Evolutionary conservation across 2,113 vertebrate genomes (phyloP).

Genomic region (Recurvirostra avosetta): DNA sequence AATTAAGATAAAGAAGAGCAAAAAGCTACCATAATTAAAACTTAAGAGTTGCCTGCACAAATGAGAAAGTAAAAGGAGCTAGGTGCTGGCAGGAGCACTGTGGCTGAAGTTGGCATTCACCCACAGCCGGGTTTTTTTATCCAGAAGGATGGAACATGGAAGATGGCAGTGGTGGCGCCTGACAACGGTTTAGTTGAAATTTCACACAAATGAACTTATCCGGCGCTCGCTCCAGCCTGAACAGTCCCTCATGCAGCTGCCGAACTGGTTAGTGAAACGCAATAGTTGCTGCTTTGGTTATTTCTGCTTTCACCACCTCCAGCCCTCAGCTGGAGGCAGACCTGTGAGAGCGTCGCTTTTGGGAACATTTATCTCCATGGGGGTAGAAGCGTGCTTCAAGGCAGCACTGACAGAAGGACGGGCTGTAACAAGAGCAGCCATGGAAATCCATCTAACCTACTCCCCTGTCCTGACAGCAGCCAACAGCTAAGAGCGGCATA

Average conservation of each 20-base stretch:
- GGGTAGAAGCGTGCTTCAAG: neutral
- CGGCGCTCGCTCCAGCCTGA: neutral
- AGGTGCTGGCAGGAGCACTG: neutral
- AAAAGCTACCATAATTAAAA: conserved; percentile 55
- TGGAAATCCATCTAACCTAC: neutral
- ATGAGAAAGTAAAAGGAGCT: neutral
- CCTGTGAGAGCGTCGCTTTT: neutral
- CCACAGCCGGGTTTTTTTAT: neutral
- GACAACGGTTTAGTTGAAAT: neutral
- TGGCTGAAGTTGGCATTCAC: neutral
- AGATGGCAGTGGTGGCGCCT: neutral
- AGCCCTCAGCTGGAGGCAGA: neutral
- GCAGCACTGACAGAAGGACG: fast-evolving
- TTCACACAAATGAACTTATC: neutral
- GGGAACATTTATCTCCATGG: neutral
- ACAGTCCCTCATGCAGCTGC: neutral
- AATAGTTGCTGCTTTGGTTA: neutral
- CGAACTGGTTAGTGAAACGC: neutral
- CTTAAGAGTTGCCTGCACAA: neutral
- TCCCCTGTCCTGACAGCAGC: neutral
- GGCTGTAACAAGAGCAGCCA: neutral
- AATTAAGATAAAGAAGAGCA: conserved; percentile 62
- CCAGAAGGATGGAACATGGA: neutral
- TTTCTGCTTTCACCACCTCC: neutral
- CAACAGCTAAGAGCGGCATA: neutral